These are phyloP conservation scores for Drosophila mimetica DNA, from an alignment of 2,888 invertebrate species.

Conservation along the genomic window DNA sequence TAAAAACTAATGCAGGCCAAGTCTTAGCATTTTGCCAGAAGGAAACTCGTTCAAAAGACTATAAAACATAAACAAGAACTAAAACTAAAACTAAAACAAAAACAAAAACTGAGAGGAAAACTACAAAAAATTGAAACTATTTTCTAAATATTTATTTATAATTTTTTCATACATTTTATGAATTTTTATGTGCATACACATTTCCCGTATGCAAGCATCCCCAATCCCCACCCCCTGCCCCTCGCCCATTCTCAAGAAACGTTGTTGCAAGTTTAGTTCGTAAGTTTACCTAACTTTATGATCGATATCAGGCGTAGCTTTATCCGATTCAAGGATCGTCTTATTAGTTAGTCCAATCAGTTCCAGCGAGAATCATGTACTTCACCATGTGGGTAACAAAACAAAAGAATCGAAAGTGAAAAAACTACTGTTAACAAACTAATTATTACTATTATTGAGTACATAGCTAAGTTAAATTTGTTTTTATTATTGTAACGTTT, in stretches of 20 bases:
- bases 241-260: constrained; percentile 33
- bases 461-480: constrained; percentile 47
- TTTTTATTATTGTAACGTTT: constrained; percentile 48
- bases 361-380: constrained; percentile 61
- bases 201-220: constrained; percentile 53
- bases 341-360: constrained; percentile 74
- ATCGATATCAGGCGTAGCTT: constrained; percentile 77
- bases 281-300: constrained; percentile 59
- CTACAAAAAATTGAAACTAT: constrained; percentile 61
- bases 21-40: constrained; percentile 66
- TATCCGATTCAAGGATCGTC: constrained; percentile 55
- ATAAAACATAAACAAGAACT: constrained; percentile 46
- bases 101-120: constrained; percentile 42
- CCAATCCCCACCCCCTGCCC: not conserved
- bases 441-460: constrained; percentile 49
- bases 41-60: constrained; percentile 78
- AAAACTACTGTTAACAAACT: constrained; percentile 57
- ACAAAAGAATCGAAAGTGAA: constrained; percentile 1
- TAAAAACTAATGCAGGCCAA: constrained; percentile 32
- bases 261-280: constrained; percentile 71
- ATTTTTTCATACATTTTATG: constrained; percentile 69
- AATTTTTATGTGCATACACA: constrained; percentile 54
- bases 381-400: constrained; percentile 39
- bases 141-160: constrained; percentile 81
- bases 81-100: constrained; percentile 46